Evolutionary conservation across 2,888 invertebrate species (phyloP), one percentile per base, ranked within the genome.

Genomic region (Polydrusus cervinus): DNA sequence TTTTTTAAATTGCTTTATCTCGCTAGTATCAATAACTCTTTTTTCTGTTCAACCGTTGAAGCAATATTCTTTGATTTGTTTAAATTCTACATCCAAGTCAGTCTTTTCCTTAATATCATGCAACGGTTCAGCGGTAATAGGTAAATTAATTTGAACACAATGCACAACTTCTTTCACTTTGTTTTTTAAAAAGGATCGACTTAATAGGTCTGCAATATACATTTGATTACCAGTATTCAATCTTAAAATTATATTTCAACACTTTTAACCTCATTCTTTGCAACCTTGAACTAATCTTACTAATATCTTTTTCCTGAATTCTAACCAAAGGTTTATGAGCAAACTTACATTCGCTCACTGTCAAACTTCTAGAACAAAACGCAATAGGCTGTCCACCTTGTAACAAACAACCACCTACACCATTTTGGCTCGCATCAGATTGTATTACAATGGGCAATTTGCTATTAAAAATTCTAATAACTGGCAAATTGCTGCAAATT

Each of bases 211-310:
- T 20, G 78, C 75, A n/a, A 78, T 66, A 57, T 75, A 14, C 7
- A 45, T 45, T 14, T 45, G 62, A 71, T 79, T 82, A 6, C 80
- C 81, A 13, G 64, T 80, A 81, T n/a, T 62, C 71, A 38, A 81
- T 74, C 20, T 57, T 62, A 16, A 81, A 66, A 25, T 79, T 69
- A 77, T 81, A 81, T 61, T 76, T 80, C 62, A 72, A 51, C 5
- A 81, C 43, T 47, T 78, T 45, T 45, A 45, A 45, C 40, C 40
- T 40, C 40, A 40, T 40, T 40, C 11, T 40, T 40, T 40, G 40
- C 40, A 40, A 11, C 40, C 40, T 40, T 40, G 40, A 40, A 40
- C 40, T 40, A 11, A 40, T 45, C 45, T 45, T n/a, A 75, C 69
- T 13, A 45, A 45, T 45, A 45, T 13, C 1, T 45, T 45, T 45